Evolutionary conservation across 2,888 invertebrate genomes (phyloP).

Genomic region (Eledona agricola): DNA sequence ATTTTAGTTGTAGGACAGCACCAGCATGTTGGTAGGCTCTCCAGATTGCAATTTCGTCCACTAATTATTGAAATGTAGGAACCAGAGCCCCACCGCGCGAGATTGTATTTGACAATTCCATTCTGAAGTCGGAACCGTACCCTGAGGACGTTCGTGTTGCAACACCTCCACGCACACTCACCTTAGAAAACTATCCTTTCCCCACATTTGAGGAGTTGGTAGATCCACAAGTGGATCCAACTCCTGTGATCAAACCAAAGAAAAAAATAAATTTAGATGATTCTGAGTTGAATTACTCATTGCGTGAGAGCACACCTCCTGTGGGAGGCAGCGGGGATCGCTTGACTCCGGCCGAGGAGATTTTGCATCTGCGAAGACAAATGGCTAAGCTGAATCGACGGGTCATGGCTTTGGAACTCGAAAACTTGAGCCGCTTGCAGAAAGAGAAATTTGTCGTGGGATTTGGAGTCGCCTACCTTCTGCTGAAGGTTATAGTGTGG

Average conservation of each 20-base stretch:
- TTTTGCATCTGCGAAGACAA: conserved; percentile 84
- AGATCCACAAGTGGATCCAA: conserved; percentile 59
- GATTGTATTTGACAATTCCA: conserved; percentile 84
- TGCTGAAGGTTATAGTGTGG: conserved; percentile 88
- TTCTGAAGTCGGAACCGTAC: conserved; percentile 72
- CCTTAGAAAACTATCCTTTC: conserved; percentile 85
- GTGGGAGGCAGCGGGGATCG: conserved; percentile 64
- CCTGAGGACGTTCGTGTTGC: conserved; percentile 77
- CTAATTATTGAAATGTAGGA: conserved; percentile 58
- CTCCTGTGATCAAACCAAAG: conserved; percentile 52
- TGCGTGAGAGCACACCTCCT: conserved; percentile 53
- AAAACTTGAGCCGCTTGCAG: conserved; percentile 83
- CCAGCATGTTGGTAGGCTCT: conserved; percentile 68
- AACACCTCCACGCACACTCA: conserved; percentile 89
- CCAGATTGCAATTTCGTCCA: not conserved
- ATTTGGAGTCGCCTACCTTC: conserved; percentile 83
- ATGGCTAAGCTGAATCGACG: conserved; percentile 87
- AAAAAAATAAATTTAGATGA: conserved; percentile 53
- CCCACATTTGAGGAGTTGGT: conserved; percentile 69
- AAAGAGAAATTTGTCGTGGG: conserved; percentile 88
- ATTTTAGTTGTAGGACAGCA: conserved; percentile 88
- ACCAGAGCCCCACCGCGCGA: conserved; percentile 88
- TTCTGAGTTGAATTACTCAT: conserved; percentile 46
- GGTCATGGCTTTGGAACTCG: conserved; percentile 86
- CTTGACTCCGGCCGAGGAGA: conserved; percentile 78